Percentiles rank a stretch among this genome's conserved stretches.
phyloP scores from a whole-genome alignment of 2,888 invertebrate species.

The Fragum fragum region DNA sequence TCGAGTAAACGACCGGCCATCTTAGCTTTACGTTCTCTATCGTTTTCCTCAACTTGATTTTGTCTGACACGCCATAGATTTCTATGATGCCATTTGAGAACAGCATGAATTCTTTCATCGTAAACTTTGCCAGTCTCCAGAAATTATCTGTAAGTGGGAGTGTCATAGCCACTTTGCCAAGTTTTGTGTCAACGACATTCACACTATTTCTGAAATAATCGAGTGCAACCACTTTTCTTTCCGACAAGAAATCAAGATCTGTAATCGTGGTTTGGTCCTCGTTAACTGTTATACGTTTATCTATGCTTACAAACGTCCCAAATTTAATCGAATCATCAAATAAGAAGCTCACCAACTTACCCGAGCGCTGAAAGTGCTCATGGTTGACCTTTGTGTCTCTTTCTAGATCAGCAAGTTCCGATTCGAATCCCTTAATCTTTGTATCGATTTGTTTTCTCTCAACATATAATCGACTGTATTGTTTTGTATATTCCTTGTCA shows the following conservation, averaged over 20 bases:
- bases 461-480: background rate
- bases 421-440: background rate
- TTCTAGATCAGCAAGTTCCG: background rate
- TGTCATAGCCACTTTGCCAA: background rate
- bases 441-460: background rate
- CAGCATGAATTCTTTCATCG: background rate
- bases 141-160: background rate
- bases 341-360: background rate
- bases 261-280: background rate
- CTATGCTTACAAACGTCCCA: background rate
- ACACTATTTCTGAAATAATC: background rate
- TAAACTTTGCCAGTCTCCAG: background rate
- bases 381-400: background rate
- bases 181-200: background rate
- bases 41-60: constrained; percentile 4
- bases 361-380: background rate
- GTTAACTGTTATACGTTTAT: background rate
- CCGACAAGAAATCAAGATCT: background rate
- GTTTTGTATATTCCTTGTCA: background rate
- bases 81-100: background rate
- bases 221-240: background rate
- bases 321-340: background rate
- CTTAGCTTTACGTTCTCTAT: background rate
- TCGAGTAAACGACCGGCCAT: background rate
- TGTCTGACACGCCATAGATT: background rate